Evolutionary conservation across 2,797 vertebrate genomes (phyloP), one percentile per base, ranked within the genome.

Genomic region (Novumbra hubbsi): DNA sequence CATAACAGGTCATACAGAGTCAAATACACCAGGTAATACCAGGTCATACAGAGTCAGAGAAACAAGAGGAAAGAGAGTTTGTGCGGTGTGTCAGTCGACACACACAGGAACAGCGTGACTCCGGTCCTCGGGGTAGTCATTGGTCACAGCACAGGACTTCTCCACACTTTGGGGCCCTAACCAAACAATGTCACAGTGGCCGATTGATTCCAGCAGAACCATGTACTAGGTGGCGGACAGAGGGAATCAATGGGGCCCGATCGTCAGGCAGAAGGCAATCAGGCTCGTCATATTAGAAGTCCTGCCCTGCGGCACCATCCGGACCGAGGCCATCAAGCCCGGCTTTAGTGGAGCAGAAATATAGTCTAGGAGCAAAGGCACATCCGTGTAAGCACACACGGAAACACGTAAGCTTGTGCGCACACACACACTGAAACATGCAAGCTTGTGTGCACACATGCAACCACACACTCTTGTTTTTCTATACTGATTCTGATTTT

Each of bases 171-270:
- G 17, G 24, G 5, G 62, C 62, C 30, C 62, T 30, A 32, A 32
- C 62, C 62, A 64, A 64, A 64, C 62, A 64, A 32, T 32, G 28
- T 63, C 27, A 63, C 28, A 63, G 27, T 17, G 62, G 27, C 62
- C 62, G 6, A 64, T 64, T 64, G 28, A 64, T 32, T 32, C 62
- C 62, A 15, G 2, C 15, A 64, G 62, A 17, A 32, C 62, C 16
- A 0, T 64, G 62, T 64, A 17, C 16, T 30, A 64, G 27, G 62
- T 1, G 62, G 17, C 28, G 27, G 62, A 3, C 28, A 17, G 27
- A 32, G 28, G 62, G 16, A 8, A 32, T 64, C 28, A 48, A 70
- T 41, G 32, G 19, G 19, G 30, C 32, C 17, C 9, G 21, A 14
- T 63, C 60, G 12, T 30, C 21, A 27, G 60, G 27, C 27, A 15